These are phyloP conservation scores for Anseranas semipalmata DNA, from an alignment of 2,113 vertebrate genomes.

Conservation along the genomic window DNA sequence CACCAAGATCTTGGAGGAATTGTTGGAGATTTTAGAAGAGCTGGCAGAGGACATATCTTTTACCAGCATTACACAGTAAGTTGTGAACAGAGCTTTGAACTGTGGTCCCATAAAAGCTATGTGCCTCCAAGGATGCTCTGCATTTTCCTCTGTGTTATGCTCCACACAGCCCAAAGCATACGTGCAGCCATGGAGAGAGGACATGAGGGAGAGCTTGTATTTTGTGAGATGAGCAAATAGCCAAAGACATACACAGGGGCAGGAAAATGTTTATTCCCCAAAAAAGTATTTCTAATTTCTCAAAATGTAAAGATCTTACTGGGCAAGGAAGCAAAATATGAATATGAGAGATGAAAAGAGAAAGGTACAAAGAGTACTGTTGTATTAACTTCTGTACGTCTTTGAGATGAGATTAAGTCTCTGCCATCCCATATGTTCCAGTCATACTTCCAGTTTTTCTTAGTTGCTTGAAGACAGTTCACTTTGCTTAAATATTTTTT, in stretches of 20 bases:
- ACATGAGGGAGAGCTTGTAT: accelerated
- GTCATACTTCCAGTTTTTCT: neutral
- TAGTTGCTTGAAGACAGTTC: neutral
- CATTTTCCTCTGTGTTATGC: neutral
- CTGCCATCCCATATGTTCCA: neutral
- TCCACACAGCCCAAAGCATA: neutral
- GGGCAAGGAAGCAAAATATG: neutral
- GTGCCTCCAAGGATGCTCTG: neutral
- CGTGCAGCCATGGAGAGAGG: neutral
- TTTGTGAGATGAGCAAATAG: neutral
- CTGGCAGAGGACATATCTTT: neutral
- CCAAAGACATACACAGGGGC: neutral
- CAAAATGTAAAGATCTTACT: neutral
- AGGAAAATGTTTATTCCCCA: neutral
- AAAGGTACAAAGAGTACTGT: neutral
- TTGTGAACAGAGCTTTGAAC: neutral
- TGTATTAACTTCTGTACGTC: neutral
- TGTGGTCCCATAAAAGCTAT: neutral
- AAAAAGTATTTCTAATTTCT: neutral
- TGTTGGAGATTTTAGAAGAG: neutral
- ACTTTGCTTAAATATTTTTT: neutral
- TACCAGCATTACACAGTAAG: neutral
- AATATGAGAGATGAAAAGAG: neutral
- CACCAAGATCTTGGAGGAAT: neutral
- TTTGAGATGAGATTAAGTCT: neutral